Evolutionary conservation across 2,797 vertebrate species (phyloP).

Genomic region (Myoxocephalus aenaeus): DNA sequence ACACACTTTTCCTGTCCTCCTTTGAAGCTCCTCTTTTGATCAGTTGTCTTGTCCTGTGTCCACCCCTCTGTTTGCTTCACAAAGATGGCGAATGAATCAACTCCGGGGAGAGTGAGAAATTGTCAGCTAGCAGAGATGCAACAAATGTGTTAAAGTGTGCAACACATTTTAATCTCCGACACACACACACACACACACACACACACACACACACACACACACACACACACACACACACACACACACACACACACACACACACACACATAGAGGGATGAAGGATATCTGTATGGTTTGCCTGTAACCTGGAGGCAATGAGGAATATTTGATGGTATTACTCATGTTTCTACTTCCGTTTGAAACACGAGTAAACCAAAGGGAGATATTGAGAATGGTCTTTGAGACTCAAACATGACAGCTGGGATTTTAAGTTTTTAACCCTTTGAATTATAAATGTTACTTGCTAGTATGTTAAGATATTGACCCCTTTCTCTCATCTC

Average conservation of each 20-base stretch:
- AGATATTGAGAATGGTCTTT: conserved; percentile 34
- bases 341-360: conserved; percentile 2
- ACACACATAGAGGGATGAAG: conserved; percentile 47
- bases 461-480: neutral
- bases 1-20: conserved; percentile 69
- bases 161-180: conserved; percentile 45
- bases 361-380: conserved; percentile 29
- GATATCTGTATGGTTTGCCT: conserved; percentile 53
- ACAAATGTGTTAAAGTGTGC: conserved; percentile 60
- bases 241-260: conserved; percentile 29
- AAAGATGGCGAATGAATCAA: conserved; percentile 65
- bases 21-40: conserved; percentile 87
- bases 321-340: conserved; percentile 46
- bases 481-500: neutral
- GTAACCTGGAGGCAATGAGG: conserved; percentile 53
- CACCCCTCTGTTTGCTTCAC: conserved; percentile 68
- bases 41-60: conserved; percentile 68
- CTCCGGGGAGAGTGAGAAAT: conserved; percentile 58
- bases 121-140: conserved; percentile 60
- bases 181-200: conserved; percentile 26
- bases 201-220: conserved; percentile 25
- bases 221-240: conserved; percentile 23
- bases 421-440: conserved; percentile 34
- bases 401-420: conserved; percentile 26
- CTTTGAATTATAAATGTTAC: conserved; percentile 33